These are phyloP conservation scores for Eolophus roseicapilla DNA, from an alignment of 2,113 vertebrate species.

Conservation along the genomic window DNA sequence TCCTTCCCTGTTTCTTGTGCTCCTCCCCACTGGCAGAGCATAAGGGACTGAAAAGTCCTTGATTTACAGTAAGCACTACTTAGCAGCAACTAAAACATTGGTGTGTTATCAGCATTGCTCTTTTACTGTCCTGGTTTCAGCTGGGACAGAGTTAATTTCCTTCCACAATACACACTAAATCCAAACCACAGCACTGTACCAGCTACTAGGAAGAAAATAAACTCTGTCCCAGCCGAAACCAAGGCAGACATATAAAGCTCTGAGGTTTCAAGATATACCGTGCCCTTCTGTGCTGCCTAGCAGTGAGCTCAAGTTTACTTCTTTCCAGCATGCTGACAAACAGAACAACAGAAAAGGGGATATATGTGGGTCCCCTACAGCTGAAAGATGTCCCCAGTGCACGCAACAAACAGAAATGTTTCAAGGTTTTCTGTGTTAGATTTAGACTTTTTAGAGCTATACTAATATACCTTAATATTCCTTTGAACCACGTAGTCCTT, in stretches of 20 bases:
- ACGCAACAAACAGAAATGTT: neutral
- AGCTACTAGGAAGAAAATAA: neutral
- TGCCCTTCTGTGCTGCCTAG: neutral
- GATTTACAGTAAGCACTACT: neutral
- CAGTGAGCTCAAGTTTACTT: neutral
- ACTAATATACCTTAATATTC: neutral
- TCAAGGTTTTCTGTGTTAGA: neutral
- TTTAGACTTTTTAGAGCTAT: neutral
- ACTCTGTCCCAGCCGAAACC: neutral
- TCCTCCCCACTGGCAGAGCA: neutral
- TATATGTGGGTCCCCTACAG: neutral
- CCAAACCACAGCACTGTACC: neutral
- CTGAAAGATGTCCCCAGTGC: neutral
- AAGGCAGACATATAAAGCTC: neutral
- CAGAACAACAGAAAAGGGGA: neutral
- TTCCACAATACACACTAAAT: neutral
- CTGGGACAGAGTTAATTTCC: neutral
- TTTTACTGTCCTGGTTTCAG: neutral
- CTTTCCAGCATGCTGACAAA: neutral
- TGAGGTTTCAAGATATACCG: neutral
- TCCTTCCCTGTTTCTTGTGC: neutral
- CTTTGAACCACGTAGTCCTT: slow-evolving; percentile 50
- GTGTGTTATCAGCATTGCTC: neutral
- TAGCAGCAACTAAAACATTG: neutral
- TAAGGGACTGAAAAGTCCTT: neutral